These are phyloP conservation scores for Endomychus coccineus DNA, from an alignment of 2,888 invertebrate genomes.

Conservation along the genomic window DNA sequence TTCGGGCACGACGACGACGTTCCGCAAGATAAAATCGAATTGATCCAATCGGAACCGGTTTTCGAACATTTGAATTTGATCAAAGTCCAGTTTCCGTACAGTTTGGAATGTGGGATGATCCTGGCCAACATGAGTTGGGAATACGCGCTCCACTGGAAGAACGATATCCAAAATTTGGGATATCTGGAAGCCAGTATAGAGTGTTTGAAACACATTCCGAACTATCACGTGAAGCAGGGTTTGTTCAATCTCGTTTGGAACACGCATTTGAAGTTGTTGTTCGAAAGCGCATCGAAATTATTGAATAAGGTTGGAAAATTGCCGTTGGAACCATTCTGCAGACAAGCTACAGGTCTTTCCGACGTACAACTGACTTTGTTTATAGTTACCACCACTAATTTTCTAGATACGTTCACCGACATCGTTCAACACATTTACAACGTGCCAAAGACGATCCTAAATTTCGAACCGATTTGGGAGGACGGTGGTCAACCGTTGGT, in stretches of 20 bases:
- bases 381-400: constrained; percentile 44
- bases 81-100: constrained; percentile 77
- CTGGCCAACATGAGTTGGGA: constrained; percentile 89
- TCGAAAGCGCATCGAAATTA: constrained; percentile 68
- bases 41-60: constrained; percentile 40
- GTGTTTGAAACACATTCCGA: constrained; percentile 60
- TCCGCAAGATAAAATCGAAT: constrained; percentile 20
- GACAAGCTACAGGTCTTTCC: constrained; percentile 67
- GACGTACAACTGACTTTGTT: constrained; percentile 53
- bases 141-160: constrained; percentile 81
- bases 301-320: constrained; percentile 76
- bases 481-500: constrained; percentile 61
- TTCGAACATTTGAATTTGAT: constrained; percentile 58
- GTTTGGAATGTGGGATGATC: constrained; percentile 69
- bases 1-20: constrained; percentile 10
- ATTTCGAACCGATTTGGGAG: constrained; percentile 62
- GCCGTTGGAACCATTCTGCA: constrained; percentile 76
- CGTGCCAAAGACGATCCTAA: constrained; percentile 39
- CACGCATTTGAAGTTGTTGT: constrained; percentile 73
- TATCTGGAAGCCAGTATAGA: constrained; percentile 63
- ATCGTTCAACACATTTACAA: constrained; percentile 37
- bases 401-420: constrained; percentile 46
- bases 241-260: constrained; percentile 83
- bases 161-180: constrained; percentile 57
- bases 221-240: constrained; percentile 67